These are phyloP conservation scores for Nerophis ophidion DNA, from an alignment of 2,113 vertebrate genomes.

Conservation along the genomic window DNA sequence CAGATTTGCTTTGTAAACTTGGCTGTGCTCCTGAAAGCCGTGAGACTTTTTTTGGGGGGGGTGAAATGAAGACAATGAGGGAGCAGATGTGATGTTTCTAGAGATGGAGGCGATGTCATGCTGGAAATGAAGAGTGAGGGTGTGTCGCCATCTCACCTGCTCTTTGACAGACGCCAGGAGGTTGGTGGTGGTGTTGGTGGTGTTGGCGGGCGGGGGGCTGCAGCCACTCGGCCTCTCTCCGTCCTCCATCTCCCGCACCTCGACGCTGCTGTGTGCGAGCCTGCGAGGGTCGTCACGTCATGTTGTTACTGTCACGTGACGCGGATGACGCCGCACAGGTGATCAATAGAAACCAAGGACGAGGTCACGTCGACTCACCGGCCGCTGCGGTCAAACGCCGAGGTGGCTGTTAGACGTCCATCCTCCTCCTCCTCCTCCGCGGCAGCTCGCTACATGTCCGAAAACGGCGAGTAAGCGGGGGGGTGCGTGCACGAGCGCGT, in stretches of 20 bases:
- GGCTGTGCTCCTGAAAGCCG: slow-evolving; percentile 1
- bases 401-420: slow-evolving; percentile 50
- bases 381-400: slow-evolving; percentile 1
- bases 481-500: neutral
- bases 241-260: slow-evolving; percentile 53
- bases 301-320: slow-evolving; percentile 9
- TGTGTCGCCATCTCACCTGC: slow-evolving; percentile 55
- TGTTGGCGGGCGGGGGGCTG: slow-evolving; percentile 17
- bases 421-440: slow-evolving; percentile 34
- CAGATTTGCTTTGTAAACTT: neutral
- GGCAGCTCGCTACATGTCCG: slow-evolving; percentile 47
- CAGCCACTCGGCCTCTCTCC: slow-evolving; percentile 43
- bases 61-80: neutral
- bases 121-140: neutral
- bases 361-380: slow-evolving; percentile 46
- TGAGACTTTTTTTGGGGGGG: neutral
- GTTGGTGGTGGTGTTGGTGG: slow-evolving; percentile 52
- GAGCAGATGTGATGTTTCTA: too few relatives aligned
- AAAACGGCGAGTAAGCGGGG: slow-evolving; percentile 13
- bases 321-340: neutral
- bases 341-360: slow-evolving; percentile 42
- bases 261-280: slow-evolving; percentile 31
- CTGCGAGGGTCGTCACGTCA: slow-evolving; percentile 42
- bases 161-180: slow-evolving; percentile 69
- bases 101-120: neutral